Evolutionary conservation across 2,888 invertebrate genomes (phyloP).

Genomic region (Athalia cordata): DNA sequence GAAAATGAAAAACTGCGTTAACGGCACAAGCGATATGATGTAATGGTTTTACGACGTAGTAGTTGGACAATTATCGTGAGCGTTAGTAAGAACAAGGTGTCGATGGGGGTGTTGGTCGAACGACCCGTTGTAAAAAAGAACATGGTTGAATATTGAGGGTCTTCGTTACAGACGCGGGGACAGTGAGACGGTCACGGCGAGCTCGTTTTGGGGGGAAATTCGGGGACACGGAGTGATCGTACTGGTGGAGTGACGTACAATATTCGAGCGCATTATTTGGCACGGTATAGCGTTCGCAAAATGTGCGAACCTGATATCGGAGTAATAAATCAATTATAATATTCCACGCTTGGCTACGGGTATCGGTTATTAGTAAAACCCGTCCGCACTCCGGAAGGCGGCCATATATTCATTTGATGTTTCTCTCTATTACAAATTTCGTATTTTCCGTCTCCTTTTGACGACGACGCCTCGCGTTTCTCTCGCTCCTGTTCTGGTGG

Average conservation of each 20-base stretch:
- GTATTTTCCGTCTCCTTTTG: slow-evolving; percentile 56
- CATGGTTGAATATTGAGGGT: slow-evolving; percentile 36
- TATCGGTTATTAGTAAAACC: slow-evolving; percentile 73
- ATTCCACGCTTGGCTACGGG: slow-evolving; percentile 73
- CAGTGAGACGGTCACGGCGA: background rate
- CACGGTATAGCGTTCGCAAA: slow-evolving; percentile 37
- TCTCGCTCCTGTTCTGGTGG: background rate
- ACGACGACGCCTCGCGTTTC: slow-evolving; percentile 9
- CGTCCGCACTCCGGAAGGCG: slow-evolving; percentile 70
- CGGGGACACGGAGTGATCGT: slow-evolving; percentile 20
- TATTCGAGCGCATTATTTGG: slow-evolving; percentile 43
- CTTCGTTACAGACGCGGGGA: slow-evolving; percentile 4
- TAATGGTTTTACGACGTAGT: slow-evolving; percentile 22
- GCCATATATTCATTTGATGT: slow-evolving; percentile 68
- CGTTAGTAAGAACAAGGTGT: slow-evolving; percentile 34
- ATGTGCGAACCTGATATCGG: slow-evolving; percentile 46
- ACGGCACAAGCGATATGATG: slow-evolving; percentile 12
- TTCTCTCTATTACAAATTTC: slow-evolving; percentile 70
- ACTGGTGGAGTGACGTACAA: slow-evolving; percentile 40
- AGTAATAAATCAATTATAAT: slow-evolving; percentile 73
- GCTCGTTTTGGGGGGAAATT: slow-evolving; percentile 1
- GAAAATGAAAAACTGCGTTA: background rate
- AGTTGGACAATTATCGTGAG: slow-evolving; percentile 33
- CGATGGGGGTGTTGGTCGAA: slow-evolving; percentile 27
- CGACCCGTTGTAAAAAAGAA: slow-evolving; percentile 36